Evolutionary conservation across 1,140 invertebrate genomes (phyloP).

Genomic region (Apis dorsata): DNA sequence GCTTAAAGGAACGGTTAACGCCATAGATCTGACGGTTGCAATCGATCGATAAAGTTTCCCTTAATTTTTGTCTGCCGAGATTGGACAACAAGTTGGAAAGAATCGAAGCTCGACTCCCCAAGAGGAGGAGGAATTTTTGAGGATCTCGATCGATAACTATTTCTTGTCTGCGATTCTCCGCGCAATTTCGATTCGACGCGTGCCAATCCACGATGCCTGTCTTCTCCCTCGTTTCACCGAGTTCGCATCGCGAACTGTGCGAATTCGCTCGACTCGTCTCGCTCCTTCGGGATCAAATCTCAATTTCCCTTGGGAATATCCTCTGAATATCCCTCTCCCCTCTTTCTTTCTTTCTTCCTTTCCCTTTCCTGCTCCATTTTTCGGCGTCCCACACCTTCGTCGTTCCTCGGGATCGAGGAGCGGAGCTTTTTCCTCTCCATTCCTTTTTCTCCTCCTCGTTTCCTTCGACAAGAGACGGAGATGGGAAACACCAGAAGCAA

Average conservation of each 20-base stretch:
- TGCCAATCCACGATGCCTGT: constrained; percentile 16
- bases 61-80: background rate
- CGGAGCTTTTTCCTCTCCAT: background rate
- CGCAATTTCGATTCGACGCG: constrained; percentile 50
- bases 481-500: background rate
- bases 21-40: background rate
- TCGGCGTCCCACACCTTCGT: constrained; percentile 28
- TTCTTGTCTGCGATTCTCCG: background rate
- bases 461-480: background rate
- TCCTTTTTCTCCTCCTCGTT: background rate
- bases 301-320: constrained; percentile 66
- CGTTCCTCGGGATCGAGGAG: background rate
- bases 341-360: background rate
- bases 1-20: constrained; percentile 12
- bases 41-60: background rate
- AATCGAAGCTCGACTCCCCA: constrained; percentile 4
- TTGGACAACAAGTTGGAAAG: background rate
- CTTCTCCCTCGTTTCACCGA: background rate
- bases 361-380: constrained; percentile 25
- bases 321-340: constrained; percentile 1
- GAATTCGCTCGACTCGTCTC: constrained; percentile 41
- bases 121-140: constrained; percentile 36
- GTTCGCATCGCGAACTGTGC: background rate
- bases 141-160: constrained; percentile 44
- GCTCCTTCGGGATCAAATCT: constrained; percentile 61